Evolutionary conservation across 2,797 vertebrate genomes (phyloP), one percentile per base, ranked within the genome.

Genomic region (Phalloptychus januarius): DNA sequence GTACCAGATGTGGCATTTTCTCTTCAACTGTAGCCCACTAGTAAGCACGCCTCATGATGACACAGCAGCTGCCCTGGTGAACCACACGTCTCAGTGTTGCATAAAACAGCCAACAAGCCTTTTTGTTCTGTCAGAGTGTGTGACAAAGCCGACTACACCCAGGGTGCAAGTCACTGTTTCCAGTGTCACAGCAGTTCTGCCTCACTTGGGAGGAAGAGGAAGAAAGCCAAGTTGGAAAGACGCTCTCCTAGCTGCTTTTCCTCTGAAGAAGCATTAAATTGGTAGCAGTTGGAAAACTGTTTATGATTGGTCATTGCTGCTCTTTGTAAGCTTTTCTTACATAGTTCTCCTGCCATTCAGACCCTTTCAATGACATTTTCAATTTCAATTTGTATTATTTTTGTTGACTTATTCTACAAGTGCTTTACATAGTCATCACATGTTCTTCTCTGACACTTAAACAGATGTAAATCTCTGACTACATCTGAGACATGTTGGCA

Each of bases 141-240:
- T 23, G 28, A 11, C 23, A 3, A 38, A 46, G 28, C 69, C 50
- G 28, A 77, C 54, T 1, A 72, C 56, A 69, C 36, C 75, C 70
- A n/a, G 42, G 52, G 48, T 54, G 44, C 77, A 86, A 87, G 65
- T 88, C 86, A 89, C 46, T 71, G 13, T 81, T 86, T 86, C 81
- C 84, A 58, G 54, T 71, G 79, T 80, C 70, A 23, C 83, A 82
- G 40, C 63, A 75, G 36, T 78, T 86, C 33, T 52, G 33, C 46
- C 74, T 69, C 72, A 78, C 20, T 81, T 50, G 76, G 44, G 25
- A 52, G 25, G 61, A 3, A 6, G 71, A 73, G n/a, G 44, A 84
- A 77, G 52, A 23, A 13, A 20, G 18, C 33, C 36, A 20, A n/a
- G n/a, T 50, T 23, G 18, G 78, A 72, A 79, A 80, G 78, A 67